Percentiles rank a stretch among this genome's conserved stretches.
Evolutionary conservation across 2,888 invertebrate species (phyloP).

Genomic region (Epiblema foenella): DNA sequence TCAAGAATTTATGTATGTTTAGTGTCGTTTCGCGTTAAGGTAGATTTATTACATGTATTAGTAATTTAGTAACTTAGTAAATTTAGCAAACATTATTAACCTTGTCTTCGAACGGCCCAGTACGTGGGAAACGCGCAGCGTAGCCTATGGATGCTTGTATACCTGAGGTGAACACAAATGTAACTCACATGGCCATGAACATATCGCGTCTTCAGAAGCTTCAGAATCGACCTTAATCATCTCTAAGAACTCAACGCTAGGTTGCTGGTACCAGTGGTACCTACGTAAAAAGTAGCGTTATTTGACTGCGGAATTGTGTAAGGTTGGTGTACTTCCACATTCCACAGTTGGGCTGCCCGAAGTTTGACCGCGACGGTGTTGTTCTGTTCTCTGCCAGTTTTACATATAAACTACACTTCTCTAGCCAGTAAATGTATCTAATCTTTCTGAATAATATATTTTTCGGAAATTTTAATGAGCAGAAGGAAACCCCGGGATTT

Average conservation of each 20-base stretch:
- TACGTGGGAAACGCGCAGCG: not conserved
- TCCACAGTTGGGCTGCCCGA: not conserved
- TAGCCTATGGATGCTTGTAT: not conserved
- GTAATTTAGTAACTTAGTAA: not conserved
- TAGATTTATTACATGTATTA: too few relatives aligned
- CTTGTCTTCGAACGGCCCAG: not conserved
- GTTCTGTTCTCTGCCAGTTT: not conserved
- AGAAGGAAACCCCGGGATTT: too few relatives aligned
- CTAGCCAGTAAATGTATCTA: too few relatives aligned
- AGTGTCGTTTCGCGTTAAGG: not conserved
- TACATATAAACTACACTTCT: too few relatives aligned
- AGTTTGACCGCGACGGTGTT: not conserved
- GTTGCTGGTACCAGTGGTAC: too few relatives aligned
- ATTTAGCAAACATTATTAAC: not conserved
- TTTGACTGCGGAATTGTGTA: not conserved
- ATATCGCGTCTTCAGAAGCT: too few relatives aligned
- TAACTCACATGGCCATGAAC: too few relatives aligned
- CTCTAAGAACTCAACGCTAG: too few relatives aligned
- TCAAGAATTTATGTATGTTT: conserved; percentile 3
- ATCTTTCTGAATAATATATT: too few relatives aligned
- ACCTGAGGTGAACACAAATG: not conserved
- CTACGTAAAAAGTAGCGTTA: not conserved
- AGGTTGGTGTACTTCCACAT: not conserved
- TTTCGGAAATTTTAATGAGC: too few relatives aligned
- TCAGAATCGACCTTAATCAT: not conserved